Conservation (phyloP, 2,888 invertebrate genomes). For the Gibbula magus region DNA sequence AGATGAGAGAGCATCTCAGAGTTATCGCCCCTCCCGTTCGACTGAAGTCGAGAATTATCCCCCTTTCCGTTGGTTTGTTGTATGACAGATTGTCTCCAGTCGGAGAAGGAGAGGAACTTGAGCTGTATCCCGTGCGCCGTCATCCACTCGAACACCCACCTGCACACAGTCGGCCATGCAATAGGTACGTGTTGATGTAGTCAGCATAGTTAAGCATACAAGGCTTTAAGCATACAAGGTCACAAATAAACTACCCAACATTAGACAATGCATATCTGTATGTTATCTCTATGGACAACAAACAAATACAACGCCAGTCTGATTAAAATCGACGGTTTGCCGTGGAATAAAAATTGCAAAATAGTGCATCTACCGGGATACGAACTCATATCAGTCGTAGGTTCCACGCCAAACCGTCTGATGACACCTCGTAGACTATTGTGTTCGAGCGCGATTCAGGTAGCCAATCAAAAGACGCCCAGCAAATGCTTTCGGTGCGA, state of each 20-base stretch:
- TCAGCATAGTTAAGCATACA: neutral
- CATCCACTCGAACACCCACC: conserved; percentile 74
- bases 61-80: neutral
- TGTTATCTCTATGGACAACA: too few relatives aligned
- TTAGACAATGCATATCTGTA: neutral
- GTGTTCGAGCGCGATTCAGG: too few relatives aligned
- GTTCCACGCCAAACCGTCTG: too few relatives aligned
- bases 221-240: neutral
- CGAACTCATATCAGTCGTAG: too few relatives aligned
- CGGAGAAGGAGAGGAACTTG: conserved; percentile 63
- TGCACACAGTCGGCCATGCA: conserved; percentile 43
- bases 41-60: neutral
- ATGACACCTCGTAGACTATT: too few relatives aligned
- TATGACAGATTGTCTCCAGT: conserved; percentile 63
- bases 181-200: too few relatives aligned
- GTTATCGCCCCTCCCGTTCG: neutral
- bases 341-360: too few relatives aligned
- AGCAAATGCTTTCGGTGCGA: too few relatives aligned
- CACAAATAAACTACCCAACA: neutral
- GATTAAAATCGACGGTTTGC: too few relatives aligned
- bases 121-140: conserved; percentile 71
- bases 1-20: conserved; percentile 30
- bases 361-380: too few relatives aligned
- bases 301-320: too few relatives aligned
- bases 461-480: too few relatives aligned